These are phyloP conservation scores for Lasioglossum villosulum DNA, from an alignment of 2,888 invertebrate species.

Conservation along the genomic window DNA sequence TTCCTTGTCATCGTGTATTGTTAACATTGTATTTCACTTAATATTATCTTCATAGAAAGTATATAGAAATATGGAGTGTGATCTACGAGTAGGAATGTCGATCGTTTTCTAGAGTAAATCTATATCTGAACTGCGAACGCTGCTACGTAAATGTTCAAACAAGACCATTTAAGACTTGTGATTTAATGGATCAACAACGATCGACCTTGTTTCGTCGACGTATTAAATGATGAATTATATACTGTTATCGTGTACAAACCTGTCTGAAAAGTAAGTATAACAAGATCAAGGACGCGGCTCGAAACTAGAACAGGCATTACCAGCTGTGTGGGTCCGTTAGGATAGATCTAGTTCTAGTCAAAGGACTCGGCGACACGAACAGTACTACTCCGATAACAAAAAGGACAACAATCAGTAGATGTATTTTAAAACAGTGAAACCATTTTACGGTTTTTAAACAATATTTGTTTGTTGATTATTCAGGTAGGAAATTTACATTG, in stretches of 20 bases:
- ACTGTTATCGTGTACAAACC: constrained; percentile 55
- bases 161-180: constrained; percentile 26
- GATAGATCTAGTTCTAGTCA: constrained; percentile 57
- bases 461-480: too few relatives aligned
- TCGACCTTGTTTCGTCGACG: constrained; percentile 43
- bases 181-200: constrained; percentile 50
- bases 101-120: not conserved
- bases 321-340: constrained; percentile 62
- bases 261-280: constrained; percentile 70
- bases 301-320: constrained; percentile 71
- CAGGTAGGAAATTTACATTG: too few relatives aligned
- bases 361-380: constrained; percentile 32
- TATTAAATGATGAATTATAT: constrained; percentile 60
- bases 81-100: not conserved
- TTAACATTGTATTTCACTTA: not conserved
- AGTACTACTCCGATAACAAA: not conserved
- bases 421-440: not conserved
- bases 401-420: not conserved
- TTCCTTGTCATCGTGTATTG: too few relatives aligned
- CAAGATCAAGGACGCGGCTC: constrained; percentile 73
- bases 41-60: not conserved
- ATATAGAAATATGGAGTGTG: not conserved
- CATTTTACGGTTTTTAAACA: too few relatives aligned
- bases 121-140: not conserved
- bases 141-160: not conserved